Percentiles rank a stretch among this genome's conserved stretches.
These are phyloP conservation scores for Sarotherodon lohbergeri DNA, from an alignment of 2,113 vertebrate genomes.

Conservation along the genomic window DNA sequence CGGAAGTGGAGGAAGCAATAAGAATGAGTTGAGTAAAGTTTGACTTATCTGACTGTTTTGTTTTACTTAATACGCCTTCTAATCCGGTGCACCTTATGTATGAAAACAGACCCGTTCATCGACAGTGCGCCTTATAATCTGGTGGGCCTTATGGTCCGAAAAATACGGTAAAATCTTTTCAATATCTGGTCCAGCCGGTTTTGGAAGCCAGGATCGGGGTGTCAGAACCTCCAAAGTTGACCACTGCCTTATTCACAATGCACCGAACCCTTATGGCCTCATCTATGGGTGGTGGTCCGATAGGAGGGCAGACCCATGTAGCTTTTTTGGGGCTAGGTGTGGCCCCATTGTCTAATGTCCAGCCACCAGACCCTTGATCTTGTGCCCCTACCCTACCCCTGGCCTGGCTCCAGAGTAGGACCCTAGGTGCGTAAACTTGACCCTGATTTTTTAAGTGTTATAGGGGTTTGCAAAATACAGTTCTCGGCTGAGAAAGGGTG, in stretches of 20 bases:
- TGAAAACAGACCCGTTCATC: background rate
- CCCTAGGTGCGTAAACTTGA: background rate
- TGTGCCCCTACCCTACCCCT: background rate
- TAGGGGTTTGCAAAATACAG: background rate
- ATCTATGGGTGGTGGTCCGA: background rate
- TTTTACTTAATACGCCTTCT: background rate
- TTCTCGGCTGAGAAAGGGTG: background rate
- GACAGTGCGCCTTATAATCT: background rate
- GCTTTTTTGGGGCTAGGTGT: background rate
- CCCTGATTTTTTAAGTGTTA: too few relatives aligned
- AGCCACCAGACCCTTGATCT: background rate
- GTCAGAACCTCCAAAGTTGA: background rate
- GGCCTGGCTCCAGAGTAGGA: background rate
- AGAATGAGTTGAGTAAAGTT: background rate
- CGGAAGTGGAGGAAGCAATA: background rate
- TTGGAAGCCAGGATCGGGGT: background rate
- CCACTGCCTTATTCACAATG: background rate
- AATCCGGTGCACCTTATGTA: background rate
- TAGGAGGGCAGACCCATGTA: background rate
- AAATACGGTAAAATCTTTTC: background rate
- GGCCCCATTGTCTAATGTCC: background rate
- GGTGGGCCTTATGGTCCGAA: background rate
- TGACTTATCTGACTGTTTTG: background rate
- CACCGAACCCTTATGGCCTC: background rate
- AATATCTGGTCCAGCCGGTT: background rate